phyloP scores from a whole-genome alignment of 2,888 invertebrate species.

The Perizoma flavofasciatum region DNA sequence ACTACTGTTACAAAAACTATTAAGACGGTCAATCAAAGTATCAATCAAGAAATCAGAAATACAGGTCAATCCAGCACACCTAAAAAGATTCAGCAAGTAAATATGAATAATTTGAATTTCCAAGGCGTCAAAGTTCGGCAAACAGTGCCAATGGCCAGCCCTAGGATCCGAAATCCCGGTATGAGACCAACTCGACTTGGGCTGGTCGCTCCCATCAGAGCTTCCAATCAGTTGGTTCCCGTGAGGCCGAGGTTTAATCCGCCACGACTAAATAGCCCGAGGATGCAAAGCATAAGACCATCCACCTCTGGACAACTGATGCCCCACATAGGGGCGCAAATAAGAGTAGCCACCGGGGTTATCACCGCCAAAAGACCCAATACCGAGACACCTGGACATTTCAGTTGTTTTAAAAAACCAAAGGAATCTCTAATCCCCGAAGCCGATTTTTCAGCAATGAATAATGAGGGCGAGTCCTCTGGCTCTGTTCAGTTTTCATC shows the following conservation, averaged over 20 bases:
- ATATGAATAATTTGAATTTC: conserved; percentile 48
- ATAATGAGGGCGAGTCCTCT: conserved; percentile 43
- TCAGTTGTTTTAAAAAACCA: conserved; percentile 73
- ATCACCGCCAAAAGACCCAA: conserved; percentile 53
- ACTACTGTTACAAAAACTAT: conserved; percentile 79
- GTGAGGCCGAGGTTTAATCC: conserved; percentile 52
- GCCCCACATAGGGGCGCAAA: conserved; percentile 49
- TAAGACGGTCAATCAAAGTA: conserved; percentile 71
- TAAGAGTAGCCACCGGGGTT: conserved; percentile 64
- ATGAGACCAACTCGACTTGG: conserved; percentile 42
- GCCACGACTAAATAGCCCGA: conserved; percentile 42
- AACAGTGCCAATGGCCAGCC: conserved; percentile 42
- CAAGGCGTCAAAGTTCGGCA: conserved; percentile 62
- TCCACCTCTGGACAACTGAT: conserved; percentile 45
- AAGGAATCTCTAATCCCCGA: conserved; percentile 66
- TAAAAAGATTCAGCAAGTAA: conserved; percentile 50
- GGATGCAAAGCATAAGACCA: conserved; percentile 48
- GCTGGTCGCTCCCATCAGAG: conserved; percentile 40
- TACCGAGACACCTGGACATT: conserved; percentile 58
- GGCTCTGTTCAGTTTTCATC: conserved; percentile 53
- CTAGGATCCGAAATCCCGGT: conserved; percentile 40
- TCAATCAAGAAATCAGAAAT: conserved; percentile 65
- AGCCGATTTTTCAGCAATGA: conserved; percentile 50
- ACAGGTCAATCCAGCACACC: conserved; percentile 46
- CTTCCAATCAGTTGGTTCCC: conserved; percentile 57